Evolutionary conservation across 2,888 invertebrate genomes (phyloP), one percentile per base, ranked within the genome.

Genomic region (Bugulina stolonifera): DNA sequence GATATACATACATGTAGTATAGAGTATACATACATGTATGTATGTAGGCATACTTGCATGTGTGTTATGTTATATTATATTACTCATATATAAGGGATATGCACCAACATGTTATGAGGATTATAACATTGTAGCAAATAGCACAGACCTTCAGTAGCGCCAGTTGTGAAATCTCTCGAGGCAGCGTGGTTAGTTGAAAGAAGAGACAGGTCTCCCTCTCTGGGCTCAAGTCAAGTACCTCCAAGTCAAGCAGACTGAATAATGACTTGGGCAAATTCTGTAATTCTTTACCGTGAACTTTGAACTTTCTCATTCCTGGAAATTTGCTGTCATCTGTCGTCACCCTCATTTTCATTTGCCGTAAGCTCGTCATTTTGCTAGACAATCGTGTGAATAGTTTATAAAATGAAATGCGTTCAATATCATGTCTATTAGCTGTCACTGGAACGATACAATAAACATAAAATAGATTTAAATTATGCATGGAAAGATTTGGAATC

Each of bases 191-290:
- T 23, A 84, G 77, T 64, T 78, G 80, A 75, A 79, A 83, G 74
- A 80, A 79, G 71, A 84, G 75, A 74, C 83, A 82, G 0, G 83
- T 77, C 73, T 83, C 79, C 23, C 84, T 74, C 69, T 83, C 83
- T 0, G 84, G 84, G 71, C 83, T 83, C 57, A 84, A 75, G 73
- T 83, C 83, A 10, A 84, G 76, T 18, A 83, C 80, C 75, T 83
- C 82, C 54, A 84, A 73, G 32, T 84, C 83, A 58, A 77, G 73
- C 69, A 84, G 73, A 25, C 77, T 76, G 76, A 82, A 84, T 29
- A 84, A 70, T 23, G 80, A 80, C 0, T 74, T 73, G 0, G 83
- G 81, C 18, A 83, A 70, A 35, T 78, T 73, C 18, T 75, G 73
- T 27, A 84, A 76, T 72, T 84, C 83, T 69, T 78, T 78, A 2